Evolutionary conservation across 2,888 invertebrate genomes (phyloP), one percentile per base, ranked within the genome.

Genomic region (Dusona sp.): DNA sequence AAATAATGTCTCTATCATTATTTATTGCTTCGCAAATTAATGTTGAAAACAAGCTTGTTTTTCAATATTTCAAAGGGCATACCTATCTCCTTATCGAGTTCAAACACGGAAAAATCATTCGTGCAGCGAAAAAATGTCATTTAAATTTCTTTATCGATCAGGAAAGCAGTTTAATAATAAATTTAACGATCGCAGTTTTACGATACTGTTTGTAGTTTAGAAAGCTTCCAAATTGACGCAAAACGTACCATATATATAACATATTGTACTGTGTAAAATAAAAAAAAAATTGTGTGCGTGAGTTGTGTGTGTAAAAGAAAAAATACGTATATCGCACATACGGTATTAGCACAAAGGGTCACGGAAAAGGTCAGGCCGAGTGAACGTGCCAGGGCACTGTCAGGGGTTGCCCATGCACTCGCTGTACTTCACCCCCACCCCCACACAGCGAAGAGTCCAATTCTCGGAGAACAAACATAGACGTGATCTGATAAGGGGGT

Each of bases 341-440:
- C 79, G 79, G 70, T 65, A n/a, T n/a, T n/a, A 75, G 75, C 79
- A 77, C 68, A 54, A 72, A n/a, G 22, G 33, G 67, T 38, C 54
- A 72, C 73, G 77, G 80, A 80, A 86, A 86, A 86, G 86, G 86
- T 86, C 86, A 86, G 65, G 57, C 78, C 73, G 77, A 86, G 83
- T 72, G 83, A 75, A 79, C 83, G 85, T 79, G 68, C 64, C 51
- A 61, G 19, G 65, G 79, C 48, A 29, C 29, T 72, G 67, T 61
- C 29, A 48, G 57, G 72, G 77, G 72, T 77, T 72, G 83, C 22
- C 54, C 51, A 36, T 61, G 72, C 22, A 65, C 22, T 57, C 70
- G n/a, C 36, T 42, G 19, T 16, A 25, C n/a, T 65, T 29, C 11
- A 25, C 11, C 36, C 72, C 64, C n/a, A n/a, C n/a, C 64, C 25